These are phyloP conservation scores for Prietella phreatophila DNA, from an alignment of 2,113 vertebrate genomes.

Conservation along the genomic window DNA sequence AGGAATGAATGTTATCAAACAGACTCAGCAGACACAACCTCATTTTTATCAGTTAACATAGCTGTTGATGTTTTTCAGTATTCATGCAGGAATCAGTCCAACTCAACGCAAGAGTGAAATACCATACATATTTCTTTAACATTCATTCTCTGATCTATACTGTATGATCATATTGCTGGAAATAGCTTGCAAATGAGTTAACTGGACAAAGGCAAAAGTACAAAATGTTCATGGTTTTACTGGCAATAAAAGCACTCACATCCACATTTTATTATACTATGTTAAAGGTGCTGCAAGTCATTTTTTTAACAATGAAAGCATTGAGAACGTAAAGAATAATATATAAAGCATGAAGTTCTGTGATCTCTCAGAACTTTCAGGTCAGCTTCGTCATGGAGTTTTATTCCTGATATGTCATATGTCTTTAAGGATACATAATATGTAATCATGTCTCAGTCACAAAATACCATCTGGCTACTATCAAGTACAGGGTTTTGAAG, in stretches of 20 bases:
- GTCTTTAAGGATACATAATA: background rate
- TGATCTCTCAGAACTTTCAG: background rate
- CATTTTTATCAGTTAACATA: conserved; percentile 28
- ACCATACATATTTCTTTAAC: background rate
- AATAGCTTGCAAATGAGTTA: conserved; percentile 3
- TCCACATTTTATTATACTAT: background rate
- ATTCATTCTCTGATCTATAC: background rate
- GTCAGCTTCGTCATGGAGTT: conserved; percentile 1
- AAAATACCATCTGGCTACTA: background rate
- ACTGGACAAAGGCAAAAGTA: background rate
- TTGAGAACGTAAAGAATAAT: background rate
- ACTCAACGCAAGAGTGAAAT: conserved; percentile 15
- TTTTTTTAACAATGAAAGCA: background rate
- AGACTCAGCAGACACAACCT: conserved; percentile 5
- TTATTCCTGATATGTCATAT: background rate
- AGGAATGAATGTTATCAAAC: conserved; percentile 41
- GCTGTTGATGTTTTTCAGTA: conserved; percentile 21
- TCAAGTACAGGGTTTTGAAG: background rate
- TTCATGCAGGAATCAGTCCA: conserved; percentile 30
- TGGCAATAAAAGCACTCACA: background rate
- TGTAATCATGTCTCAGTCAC: background rate
- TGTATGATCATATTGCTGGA: background rate
- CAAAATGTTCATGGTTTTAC: background rate
- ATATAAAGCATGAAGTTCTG: background rate
- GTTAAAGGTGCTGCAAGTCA: background rate